Evolutionary conservation across 2,113 vertebrate species (phyloP), one percentile per base, ranked within the genome.

Genomic region (Madoqua kirkii): DNA sequence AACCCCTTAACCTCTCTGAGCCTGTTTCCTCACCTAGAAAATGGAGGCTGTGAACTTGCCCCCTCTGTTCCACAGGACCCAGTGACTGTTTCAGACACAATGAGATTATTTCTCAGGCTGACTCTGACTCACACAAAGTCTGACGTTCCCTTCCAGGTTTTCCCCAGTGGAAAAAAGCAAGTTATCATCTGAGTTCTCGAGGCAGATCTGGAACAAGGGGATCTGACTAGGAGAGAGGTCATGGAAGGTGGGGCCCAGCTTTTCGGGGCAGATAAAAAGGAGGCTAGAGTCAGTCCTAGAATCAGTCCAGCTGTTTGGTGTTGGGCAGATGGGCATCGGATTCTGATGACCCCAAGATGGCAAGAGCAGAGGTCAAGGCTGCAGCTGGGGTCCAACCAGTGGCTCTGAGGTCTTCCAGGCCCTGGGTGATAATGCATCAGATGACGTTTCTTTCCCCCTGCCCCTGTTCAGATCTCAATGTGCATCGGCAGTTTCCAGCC

Each of bases 11-110:
- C 12, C 48, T 91, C 74, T 87, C 64, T 33, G 48, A 86, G 86
- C 84, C 40, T 76, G 57, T 55, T 96, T 95, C n/a, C 67, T 96
- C 60, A 83, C 92, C 57, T 86, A 52, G 81, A 54, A 88, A 92
- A 40, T 8, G 5, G 50, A 84, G 15, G 45, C 36, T 25, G 3
- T 19, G 59, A n/a, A 50, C 5, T 23, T 25, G 17, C 16, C 59
- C 84, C 36, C 36, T 45, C 45, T 25, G 1, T 48, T 29, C 64
- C 57, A 31, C 0, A 82, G 79, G 45, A 84, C n/a, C 1, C 14
- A 1, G 8, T 16, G 29, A 52, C 29, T 23, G 31, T 57, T 76
- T 33, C 40, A 25, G 62, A 71, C 8, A 85, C 14, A 62, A 17
- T 8, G 60, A 88, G 36, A n/a, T 78, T 31, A 55, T 50, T 93